Percentiles rank a stretch among this genome's conserved stretches.
Evolutionary conservation across 1,140 invertebrate species (phyloP).

Genomic region (Bombus turneri): DNA sequence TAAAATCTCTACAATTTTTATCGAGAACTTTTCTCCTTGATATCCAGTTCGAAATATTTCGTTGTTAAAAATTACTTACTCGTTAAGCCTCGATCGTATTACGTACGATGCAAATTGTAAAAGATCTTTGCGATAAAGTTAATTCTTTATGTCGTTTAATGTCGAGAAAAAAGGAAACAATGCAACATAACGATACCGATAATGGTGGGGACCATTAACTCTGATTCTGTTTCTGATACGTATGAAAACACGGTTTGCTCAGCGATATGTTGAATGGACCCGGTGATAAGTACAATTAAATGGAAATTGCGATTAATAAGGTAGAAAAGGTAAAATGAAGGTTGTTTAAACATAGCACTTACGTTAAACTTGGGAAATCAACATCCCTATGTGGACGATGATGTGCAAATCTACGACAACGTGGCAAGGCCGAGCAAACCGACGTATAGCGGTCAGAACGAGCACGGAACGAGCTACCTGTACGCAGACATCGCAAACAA

Average conservation of each 20-base stretch:
- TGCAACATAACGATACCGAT: not conserved
- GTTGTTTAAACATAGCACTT: constrained; percentile 73
- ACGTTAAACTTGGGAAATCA: constrained; percentile 79
- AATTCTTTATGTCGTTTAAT: not conserved
- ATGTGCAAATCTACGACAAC: constrained; percentile 76
- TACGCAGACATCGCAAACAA: constrained; percentile 79
- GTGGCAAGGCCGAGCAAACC: constrained; percentile 69
- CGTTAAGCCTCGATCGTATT: not conserved
- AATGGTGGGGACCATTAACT: no score
- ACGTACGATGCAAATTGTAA: not conserved
- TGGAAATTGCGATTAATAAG: not conserved
- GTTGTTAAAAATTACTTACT: not conserved
- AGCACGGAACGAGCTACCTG: constrained; percentile 72
- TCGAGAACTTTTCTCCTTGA: not conserved
- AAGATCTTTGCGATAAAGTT: not conserved
- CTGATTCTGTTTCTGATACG: not conserved
- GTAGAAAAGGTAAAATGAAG: constrained; percentile 3
- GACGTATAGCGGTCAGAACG: constrained; percentile 47
- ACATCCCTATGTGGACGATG: constrained; percentile 80
- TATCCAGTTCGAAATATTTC: not conserved
- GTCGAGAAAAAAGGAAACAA: not conserved
- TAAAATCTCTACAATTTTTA: not conserved
- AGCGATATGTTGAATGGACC: not conserved
- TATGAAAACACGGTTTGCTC: not conserved
- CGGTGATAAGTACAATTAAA: not conserved